phyloP scores from a whole-genome alignment of 2,797 vertebrate genomes.

The Psittacula echo region DNA sequence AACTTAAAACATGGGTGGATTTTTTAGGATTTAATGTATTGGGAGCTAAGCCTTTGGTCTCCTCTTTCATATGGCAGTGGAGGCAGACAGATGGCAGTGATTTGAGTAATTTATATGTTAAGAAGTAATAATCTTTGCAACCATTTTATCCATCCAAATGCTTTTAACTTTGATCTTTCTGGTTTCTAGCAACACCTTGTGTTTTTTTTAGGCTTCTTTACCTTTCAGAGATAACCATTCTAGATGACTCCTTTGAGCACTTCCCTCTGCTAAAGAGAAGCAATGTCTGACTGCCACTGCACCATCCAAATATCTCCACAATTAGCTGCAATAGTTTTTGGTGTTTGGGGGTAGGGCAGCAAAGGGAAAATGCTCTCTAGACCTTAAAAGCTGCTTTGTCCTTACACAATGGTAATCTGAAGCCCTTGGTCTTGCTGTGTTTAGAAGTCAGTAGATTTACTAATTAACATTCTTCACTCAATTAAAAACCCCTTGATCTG shows the following conservation, averaged over 20 bases:
- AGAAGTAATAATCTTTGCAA: constrained; percentile 54
- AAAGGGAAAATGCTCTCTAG: constrained; percentile 8
- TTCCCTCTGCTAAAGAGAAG: background rate
- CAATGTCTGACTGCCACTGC: background rate
- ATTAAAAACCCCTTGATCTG: constrained; percentile 61
- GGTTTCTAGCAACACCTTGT: constrained; percentile 44
- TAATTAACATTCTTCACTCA: constrained; percentile 50
- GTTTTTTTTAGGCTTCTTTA: constrained; percentile 13
- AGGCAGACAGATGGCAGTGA: constrained; percentile 46
- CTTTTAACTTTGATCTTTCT: constrained; percentile 67
- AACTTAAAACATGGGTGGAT: constrained; percentile 54
- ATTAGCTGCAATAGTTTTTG: background rate
- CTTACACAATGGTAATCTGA: background rate
- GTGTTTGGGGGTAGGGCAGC: background rate
- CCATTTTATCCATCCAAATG: constrained; percentile 35
- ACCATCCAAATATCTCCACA: background rate
- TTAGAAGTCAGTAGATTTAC: constrained; percentile 59
- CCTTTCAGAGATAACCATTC: constrained; percentile 11
- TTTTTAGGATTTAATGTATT: constrained; percentile 57
- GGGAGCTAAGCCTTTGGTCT: constrained; percentile 57
- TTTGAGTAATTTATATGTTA: constrained; percentile 63
- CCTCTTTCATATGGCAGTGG: constrained; percentile 24
- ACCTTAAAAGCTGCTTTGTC: constrained; percentile 49
- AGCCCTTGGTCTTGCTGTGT: constrained; percentile 20
- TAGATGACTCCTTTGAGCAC: background rate